Base-by-base conservation (phyloP, 2,113 vertebrate species). In the Sylvietta virens region DNA sequence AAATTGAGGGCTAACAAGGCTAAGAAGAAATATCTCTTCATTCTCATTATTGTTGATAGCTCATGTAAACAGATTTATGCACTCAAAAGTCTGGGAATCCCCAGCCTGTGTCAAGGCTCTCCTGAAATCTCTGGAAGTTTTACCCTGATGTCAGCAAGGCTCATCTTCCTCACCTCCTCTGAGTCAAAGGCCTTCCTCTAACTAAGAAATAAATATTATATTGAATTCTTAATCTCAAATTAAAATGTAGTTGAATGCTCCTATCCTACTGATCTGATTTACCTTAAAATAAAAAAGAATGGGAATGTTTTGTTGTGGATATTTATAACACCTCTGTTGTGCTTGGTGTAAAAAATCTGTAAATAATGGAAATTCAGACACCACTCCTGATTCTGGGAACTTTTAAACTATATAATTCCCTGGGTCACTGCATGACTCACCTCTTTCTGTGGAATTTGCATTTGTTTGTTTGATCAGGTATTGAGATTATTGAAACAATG, bases 271-370 rank as follows among this genome's bases (percentile, higher is more conserved):
- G 8, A 9, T 48, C n/a, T 37, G 17, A 53, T 22, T 26, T 27
- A 33, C 0, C 8, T 56, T 27, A 4, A n/a, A 39, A 30, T 21
- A 39, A 61, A 20, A 26, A 48, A 64, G 1, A 33, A 15, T 0
- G 17, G 9, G 15, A 48, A 24, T 24, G 9, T 37, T 84, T 84
- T 83, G 4, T 15, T 54, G n/a, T 5, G 7, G 2, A 3, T 67
- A 7, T 54, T 82, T 77, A 73, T 30, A 70, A 57, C 12, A 53
- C 4, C 6, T 39, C 11, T 62, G 28, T 33, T 81, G 16, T 17
- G 8, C 9, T 44, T 61, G 39, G 11, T 47, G 16, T 70, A 73
- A 73, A 73, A 92, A 67, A 51, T 23, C 44, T 74, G 15, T 39
- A 7, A 64, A 14, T 24, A 64, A 80, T 24, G 12, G 28, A 87